phyloP scores from a whole-genome alignment of 2,113 vertebrate species.

The Catharus fuscescens region DNA sequence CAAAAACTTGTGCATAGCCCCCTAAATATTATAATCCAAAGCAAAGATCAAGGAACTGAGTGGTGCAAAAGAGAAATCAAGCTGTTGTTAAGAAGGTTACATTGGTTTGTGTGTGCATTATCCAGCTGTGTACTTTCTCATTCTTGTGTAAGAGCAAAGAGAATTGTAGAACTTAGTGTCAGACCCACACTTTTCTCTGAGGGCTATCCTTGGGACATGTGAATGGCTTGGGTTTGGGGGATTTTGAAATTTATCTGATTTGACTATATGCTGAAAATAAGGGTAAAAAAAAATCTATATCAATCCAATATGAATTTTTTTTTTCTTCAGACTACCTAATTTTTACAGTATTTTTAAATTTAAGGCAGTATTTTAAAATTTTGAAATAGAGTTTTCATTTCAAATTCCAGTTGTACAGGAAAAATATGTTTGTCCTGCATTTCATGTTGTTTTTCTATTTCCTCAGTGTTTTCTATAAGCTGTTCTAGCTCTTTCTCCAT shows the following conservation, averaged over 20 bases:
- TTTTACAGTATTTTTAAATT: background rate
- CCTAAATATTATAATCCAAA: background rate
- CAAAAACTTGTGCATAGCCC: background rate
- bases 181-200: background rate
- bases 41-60: background rate
- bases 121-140: background rate
- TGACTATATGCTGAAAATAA: background rate
- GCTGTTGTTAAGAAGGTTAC: background rate
- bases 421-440: background rate
- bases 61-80: background rate
- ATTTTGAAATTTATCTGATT: background rate
- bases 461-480: background rate
- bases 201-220: background rate
- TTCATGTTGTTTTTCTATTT: background rate
- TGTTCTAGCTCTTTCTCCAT: background rate
- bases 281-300: background rate
- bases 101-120: background rate
- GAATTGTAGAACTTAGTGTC: background rate
- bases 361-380: background rate
- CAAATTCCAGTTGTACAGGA: background rate
- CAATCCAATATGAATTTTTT: background rate
- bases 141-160: background rate
- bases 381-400: background rate
- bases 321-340: background rate
- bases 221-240: background rate